Evolutionary conservation across 2,113 vertebrate genomes (phyloP).

Genomic region (Narcine bancroftii): DNA sequence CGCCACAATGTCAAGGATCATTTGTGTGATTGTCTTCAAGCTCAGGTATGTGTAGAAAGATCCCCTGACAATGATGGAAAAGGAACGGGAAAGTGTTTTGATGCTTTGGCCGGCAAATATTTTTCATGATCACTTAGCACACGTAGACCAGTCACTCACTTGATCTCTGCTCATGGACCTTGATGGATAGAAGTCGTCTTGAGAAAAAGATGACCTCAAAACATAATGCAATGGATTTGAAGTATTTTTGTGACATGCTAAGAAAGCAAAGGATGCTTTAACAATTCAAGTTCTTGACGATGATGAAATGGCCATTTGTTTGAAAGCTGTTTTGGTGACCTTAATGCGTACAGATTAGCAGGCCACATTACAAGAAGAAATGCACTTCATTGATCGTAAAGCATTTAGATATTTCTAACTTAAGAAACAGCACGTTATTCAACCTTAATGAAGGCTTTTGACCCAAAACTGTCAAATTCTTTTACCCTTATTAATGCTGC

Average conservation of each 20-base stretch:
- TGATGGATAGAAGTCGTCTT: background rate
- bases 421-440: background rate
- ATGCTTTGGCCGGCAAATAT: background rate
- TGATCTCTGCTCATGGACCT: background rate
- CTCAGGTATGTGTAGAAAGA: background rate
- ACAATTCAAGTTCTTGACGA: background rate
- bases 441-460: too few species aligned
- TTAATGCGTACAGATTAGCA: background rate
- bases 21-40: background rate
- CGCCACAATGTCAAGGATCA: background rate
- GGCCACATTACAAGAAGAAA: background rate
- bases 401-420: background rate
- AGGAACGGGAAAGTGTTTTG: background rate
- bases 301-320: background rate
- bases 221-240: background rate
- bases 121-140: background rate
- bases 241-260: background rate
- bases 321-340: background rate
- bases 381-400: background rate
- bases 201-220: background rate
- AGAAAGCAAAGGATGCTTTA: background rate
- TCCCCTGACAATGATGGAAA: background rate
- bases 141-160: background rate
- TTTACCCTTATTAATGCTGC: too few species aligned
- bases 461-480: too few species aligned